Base-by-base conservation (phyloP, 2,113 vertebrate species). In the Oreotragus oreotragus region DNA sequence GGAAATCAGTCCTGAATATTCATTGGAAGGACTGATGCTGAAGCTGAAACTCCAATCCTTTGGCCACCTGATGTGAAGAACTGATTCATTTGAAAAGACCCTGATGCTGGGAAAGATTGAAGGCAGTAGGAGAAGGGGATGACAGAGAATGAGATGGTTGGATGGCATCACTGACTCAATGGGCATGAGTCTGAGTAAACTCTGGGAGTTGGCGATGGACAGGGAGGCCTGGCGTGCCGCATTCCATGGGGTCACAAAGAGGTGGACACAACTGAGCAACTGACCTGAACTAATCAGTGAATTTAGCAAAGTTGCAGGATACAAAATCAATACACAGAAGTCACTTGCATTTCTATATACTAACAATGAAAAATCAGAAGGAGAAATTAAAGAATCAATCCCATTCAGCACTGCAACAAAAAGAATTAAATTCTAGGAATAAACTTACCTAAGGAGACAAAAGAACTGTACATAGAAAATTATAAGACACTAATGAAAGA, bases 211-310 rank as follows among this genome's bases (percentile, higher is more conserved):
- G 15, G 30, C n/a, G 62, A 64, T 64, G 62, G 7, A n/a, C 62
- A 64, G 7, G 30, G 15, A 64, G 7, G 62, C 30, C 62, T 8
- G 7, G 30, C 0, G 1, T 17, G 62, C 62, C n/a, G 15, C 30
- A 17, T 3, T n/a, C 7, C 33, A n/a, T n/a, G 62, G 15, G 15
- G 62, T 64, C 0, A 0, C 7, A 17, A n/a, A 64, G 62, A 64
- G 15, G n/a, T 64, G 62, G 62, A n/a, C 15, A 64, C 7, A 33
- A 64, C 62, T 64, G 7, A 64, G 30, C 62, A n/a, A 64, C 30
- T 64, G 30, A 64, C 15, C 30, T 64, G 62, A 64, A 33, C 62
- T 64, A 64, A 64, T 64, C 30, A n/a, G 62, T 64, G 62, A n/a
- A 64, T 64, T 64, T 64, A 64, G 62, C 62, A 64, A n/a, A 64